A percentile compares a stretch with the other conserved stretches of the same genome.
Evolutionary conservation across 1,140 invertebrate species (phyloP).

Genomic region (Drosophila eugracilis): DNA sequence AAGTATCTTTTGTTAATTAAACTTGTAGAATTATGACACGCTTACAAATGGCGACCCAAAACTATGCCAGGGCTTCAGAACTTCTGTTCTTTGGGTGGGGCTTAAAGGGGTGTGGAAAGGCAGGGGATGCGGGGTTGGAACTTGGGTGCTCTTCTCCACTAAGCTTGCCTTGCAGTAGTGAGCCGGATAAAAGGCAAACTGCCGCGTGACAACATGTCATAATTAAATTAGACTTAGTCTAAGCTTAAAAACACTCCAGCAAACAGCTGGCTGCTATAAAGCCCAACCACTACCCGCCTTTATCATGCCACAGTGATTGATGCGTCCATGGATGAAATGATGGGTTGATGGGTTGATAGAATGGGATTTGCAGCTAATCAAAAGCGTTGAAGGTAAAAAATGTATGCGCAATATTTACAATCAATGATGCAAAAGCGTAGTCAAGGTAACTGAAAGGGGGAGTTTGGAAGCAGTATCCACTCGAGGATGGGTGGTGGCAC

Average conservation of each 20-base stretch:
- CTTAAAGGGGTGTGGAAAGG: not conserved
- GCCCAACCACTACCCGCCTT: not conserved
- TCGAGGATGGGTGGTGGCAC: conserved; percentile 23
- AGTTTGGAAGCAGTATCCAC: conserved; percentile 23
- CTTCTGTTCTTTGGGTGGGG: conserved; percentile 16
- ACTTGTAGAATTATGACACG: conserved; percentile 83
- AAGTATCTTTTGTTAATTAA: conserved; percentile 84
- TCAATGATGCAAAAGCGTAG: conserved; percentile 51
- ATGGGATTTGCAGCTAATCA: conserved; percentile 42
- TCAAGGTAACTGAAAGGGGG: conserved; percentile 37
- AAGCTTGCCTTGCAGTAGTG: conserved; percentile 39
- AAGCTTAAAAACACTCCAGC: conserved; percentile 73
- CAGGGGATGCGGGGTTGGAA: not conserved
- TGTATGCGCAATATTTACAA: conserved; percentile 58
- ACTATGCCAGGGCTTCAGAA: conserved; percentile 63
- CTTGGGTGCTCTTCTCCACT: conserved; percentile 2
- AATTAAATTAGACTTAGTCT: conserved; percentile 82
- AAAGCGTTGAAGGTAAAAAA: conserved; percentile 57
- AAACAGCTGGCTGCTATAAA: conserved; percentile 48
- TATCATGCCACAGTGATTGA: conserved; percentile 29
- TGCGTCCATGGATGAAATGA: conserved; percentile 5
- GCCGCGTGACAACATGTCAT: conserved; percentile 72
- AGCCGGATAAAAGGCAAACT: conserved; percentile 54
- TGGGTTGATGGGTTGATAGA: not conserved
- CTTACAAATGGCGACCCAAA: conserved; percentile 60